Base-by-base conservation (phyloP, 2,888 invertebrate genomes). In the Lepidocyrtinus sp. region DNA sequence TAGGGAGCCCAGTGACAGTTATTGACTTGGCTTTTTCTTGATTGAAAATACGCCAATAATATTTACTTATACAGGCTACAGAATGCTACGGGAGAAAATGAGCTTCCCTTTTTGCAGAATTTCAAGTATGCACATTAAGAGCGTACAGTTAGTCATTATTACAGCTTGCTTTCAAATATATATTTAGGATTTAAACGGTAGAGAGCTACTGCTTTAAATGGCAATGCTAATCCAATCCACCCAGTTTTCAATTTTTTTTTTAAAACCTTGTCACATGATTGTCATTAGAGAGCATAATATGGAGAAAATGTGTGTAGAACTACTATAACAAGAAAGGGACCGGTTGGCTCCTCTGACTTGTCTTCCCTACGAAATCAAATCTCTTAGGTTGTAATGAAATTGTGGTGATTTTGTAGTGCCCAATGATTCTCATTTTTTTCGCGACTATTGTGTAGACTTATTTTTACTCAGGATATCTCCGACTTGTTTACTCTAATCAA, bases 1-100 rank as follows among this genome's bases (percentile, higher is more conserved):
- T 27, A 15, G 3, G 67, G 55, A 50, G 21, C 19, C 50, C 59
- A 74, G 50, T 74, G 79, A 79, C 79, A 79, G 79, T 79, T 79
- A 79, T 79, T 36, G 36, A 36, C 36, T 36, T 7, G 12, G 12
- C 36, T 36, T 36, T 36, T 36, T 5, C 12, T 36, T 36, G 36
- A 36, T 36, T 36, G 36, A 36, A 36, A 36, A 36, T 36, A 36
- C 36, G 12, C 36, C 36, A 12, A 36, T 7, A 7, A 36, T 36
- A 36, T 12, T 7, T 36, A 12, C 36, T 7, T 36, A 36, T 36
- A 36, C 36, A 36, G 5, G 17, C 15, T 50, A 50, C 12, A 50
- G 15, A n/a, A n/a, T n/a, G n/a, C n/a, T n/a, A n/a, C n/a, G n/a
- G n/a, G n/a, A 2, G 50, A 50, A 50, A 50, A 50, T 50, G 50